phyloP scores from a whole-genome alignment of 2,888 invertebrate species.

The Apamea anceps region DNA sequence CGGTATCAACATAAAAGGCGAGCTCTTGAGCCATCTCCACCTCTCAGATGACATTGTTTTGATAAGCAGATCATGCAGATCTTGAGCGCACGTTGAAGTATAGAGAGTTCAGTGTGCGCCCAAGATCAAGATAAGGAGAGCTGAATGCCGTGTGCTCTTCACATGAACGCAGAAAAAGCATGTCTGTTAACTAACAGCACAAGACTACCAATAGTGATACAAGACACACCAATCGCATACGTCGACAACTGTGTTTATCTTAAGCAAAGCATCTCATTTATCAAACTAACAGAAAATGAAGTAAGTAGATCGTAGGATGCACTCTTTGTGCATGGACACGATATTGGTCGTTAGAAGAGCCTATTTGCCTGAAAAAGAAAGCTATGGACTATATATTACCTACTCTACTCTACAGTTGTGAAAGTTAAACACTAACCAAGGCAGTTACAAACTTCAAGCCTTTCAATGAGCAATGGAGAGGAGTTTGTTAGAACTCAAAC shows the following conservation, averaged over 20 bases:
- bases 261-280: not conserved
- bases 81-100: not conserved
- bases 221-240: not conserved
- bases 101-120: no score
- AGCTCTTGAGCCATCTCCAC: not conserved
- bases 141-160: not conserved
- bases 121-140: not conserved
- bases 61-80: not conserved
- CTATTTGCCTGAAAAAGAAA: not conserved
- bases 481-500: not conserved
- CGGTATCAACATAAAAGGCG: not conserved
- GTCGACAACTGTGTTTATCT: constrained; percentile 1
- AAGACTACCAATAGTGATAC: not conserved
- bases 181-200: not conserved
- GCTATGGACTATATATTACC: not conserved
- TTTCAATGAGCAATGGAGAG: not conserved
- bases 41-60: not conserved
- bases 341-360: not conserved
- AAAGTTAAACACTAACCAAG: not conserved
- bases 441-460: not conserved
- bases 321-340: not conserved
- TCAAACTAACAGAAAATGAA: no score
- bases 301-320: not conserved
- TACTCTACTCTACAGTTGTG: not conserved
- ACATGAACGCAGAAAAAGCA: not conserved